Evolutionary conservation across 2,113 vertebrate species (phyloP).

Genomic region (Calyptomena viridis): DNA sequence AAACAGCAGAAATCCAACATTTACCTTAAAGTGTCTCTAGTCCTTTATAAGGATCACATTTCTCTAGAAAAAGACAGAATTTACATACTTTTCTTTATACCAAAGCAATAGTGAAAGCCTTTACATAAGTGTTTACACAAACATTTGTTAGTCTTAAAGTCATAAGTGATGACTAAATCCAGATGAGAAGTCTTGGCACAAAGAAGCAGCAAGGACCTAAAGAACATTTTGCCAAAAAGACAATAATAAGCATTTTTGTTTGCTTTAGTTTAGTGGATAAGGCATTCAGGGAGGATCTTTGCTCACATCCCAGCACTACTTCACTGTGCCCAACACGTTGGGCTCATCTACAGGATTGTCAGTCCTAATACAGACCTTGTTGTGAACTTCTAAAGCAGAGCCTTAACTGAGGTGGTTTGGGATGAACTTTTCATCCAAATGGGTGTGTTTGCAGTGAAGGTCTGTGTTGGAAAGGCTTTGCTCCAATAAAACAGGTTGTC

Average conservation of each 20-base stretch:
- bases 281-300: background rate
- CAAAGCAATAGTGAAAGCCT: background rate
- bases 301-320: background rate
- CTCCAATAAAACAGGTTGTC: background rate
- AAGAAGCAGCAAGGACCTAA: background rate
- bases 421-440: background rate
- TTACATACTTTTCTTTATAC: background rate
- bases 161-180: background rate
- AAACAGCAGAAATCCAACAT: background rate
- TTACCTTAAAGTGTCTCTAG: background rate
- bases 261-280: background rate
- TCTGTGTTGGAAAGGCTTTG: background rate
- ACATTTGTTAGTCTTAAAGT: background rate
- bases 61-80: background rate
- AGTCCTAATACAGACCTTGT: background rate
- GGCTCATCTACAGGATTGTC: background rate
- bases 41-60: background rate
- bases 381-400: background rate
- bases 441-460: rapidly evolving
- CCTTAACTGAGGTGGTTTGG: background rate
- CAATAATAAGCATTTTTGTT: background rate
- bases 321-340: background rate
- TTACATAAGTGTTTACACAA: background rate
- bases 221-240: background rate
- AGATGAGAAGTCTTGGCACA: background rate